phyloP scores from a whole-genome alignment of 35 echinoderm and acorn worm genomes.

The Acanthaster planci region DNA sequence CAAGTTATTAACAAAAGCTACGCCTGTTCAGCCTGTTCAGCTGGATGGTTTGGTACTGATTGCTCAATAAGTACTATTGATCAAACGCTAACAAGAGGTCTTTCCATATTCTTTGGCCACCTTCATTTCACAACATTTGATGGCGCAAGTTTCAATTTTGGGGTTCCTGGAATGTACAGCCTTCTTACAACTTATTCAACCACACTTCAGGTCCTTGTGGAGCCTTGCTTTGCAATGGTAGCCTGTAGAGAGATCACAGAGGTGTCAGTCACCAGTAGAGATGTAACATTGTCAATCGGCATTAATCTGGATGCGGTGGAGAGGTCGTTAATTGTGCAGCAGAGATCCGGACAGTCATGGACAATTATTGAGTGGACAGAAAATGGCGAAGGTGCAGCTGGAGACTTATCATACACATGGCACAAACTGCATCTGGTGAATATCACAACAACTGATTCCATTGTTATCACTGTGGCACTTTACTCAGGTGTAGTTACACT shows the following conservation, averaged over 20 bases:
- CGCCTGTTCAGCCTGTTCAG: slow-evolving; percentile 61
- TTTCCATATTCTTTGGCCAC: slow-evolving; percentile 55
- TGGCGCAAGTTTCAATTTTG: slow-evolving; percentile 59
- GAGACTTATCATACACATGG: slow-evolving; percentile 12
- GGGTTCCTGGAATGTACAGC: slow-evolving; percentile 50
- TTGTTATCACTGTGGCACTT: slow-evolving; percentile 29
- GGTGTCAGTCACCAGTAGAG: slow-evolving; percentile 26
- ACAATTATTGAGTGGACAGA: slow-evolving; percentile 21
- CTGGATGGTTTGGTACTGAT: slow-evolving; percentile 56
- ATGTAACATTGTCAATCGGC: slow-evolving; percentile 24
- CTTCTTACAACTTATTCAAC: slow-evolving; percentile 38
- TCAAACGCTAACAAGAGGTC: slow-evolving; percentile 4
- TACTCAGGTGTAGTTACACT: slow-evolving; percentile 42
- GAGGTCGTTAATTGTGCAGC: neutral
- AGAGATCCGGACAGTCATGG: slow-evolving; percentile 24
- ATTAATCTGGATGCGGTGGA: neutral
- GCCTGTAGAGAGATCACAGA: slow-evolving; percentile 61
- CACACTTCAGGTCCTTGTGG: slow-evolving; percentile 33
- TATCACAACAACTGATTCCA: slow-evolving; percentile 36
- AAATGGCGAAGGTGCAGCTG: neutral
- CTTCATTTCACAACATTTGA: slow-evolving; percentile 58
- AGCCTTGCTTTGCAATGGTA: slow-evolving; percentile 43
- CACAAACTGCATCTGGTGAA: slow-evolving; percentile 26
- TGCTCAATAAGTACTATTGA: slow-evolving; percentile 39
- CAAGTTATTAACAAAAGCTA: neutral